phyloP scores from a whole-genome alignment of 2,113 vertebrate genomes.

The Syngnathus scovelli region DNA sequence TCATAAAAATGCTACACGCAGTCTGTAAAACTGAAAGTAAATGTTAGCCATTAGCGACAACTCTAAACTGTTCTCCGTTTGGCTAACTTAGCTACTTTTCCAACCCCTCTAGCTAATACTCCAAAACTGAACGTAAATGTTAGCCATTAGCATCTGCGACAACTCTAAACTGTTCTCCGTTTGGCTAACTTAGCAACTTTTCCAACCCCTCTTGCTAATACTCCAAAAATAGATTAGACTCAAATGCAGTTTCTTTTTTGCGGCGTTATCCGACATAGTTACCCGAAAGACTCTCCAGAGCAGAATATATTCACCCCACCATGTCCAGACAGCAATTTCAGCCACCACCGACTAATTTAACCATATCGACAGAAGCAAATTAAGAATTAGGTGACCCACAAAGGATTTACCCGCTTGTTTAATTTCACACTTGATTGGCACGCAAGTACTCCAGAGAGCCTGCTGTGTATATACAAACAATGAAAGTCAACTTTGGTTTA shows the following conservation, averaged over 20 bases:
- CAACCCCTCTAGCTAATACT: not conserved
- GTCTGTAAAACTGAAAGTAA: not conserved
- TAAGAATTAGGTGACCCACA: not conserved
- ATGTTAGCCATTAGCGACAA: not conserved
- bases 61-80: not conserved
- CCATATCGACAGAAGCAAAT: not conserved
- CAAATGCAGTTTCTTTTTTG: not conserved
- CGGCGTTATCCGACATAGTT: not conserved
- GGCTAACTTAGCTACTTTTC: not conserved
- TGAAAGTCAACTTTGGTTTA: not conserved
- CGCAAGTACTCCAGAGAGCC: not conserved
- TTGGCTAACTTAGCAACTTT: not conserved
- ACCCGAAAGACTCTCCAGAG: not conserved
- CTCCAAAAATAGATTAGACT: no score
- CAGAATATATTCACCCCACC: not conserved
- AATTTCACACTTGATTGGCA: not conserved
- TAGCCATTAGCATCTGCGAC: not conserved
- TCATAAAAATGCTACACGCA: constrained; percentile 32
- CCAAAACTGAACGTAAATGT: no score
- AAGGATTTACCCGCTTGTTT: not conserved
- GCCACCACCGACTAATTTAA: not conserved
- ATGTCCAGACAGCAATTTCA: not conserved
- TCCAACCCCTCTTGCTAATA: not conserved
- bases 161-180: not conserved
- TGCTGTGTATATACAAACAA: not conserved